These are phyloP conservation scores for Laothoe populi DNA, from an alignment of 2,888 invertebrate species.

Conservation along the genomic window DNA sequence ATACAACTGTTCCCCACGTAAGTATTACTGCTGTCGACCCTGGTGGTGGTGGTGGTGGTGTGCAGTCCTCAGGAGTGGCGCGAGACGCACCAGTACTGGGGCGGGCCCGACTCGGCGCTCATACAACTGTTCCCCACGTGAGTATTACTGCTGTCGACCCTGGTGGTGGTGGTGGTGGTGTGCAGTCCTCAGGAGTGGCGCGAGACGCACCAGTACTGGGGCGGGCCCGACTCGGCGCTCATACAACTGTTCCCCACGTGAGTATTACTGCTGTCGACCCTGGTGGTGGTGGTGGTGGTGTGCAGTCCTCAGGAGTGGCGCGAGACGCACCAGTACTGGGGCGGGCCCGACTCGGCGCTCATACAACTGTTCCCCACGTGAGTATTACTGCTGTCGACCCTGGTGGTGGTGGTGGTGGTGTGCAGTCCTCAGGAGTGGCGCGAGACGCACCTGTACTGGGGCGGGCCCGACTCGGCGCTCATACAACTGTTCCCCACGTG, in stretches of 20 bases:
- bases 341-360: constrained; percentile 90
- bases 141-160: too few relatives aligned
- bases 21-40: too few relatives aligned
- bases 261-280: too few relatives aligned
- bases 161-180: constrained; percentile 81
- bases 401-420: constrained; percentile 81
- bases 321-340: constrained; percentile 94
- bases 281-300: constrained; percentile 81
- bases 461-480: constrained; percentile 90
- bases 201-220: constrained; percentile 94
- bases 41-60: constrained; percentile 81
- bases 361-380: constrained; percentile 91
- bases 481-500: constrained; percentile 91
- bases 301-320: constrained; percentile 91
- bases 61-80: constrained; percentile 91
- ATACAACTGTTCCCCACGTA: constrained; percentile 91
- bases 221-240: constrained; percentile 90
- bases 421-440: constrained; percentile 91
- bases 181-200: constrained; percentile 91
- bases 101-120: constrained; percentile 90
- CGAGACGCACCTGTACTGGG: constrained; percentile 94
- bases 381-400: too few relatives aligned
- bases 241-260: constrained; percentile 91
- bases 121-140: constrained; percentile 91
- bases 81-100: constrained; percentile 94